Evolutionary conservation across 2,797 vertebrate genomes (phyloP).

Genomic region (Gallirallus australis): DNA sequence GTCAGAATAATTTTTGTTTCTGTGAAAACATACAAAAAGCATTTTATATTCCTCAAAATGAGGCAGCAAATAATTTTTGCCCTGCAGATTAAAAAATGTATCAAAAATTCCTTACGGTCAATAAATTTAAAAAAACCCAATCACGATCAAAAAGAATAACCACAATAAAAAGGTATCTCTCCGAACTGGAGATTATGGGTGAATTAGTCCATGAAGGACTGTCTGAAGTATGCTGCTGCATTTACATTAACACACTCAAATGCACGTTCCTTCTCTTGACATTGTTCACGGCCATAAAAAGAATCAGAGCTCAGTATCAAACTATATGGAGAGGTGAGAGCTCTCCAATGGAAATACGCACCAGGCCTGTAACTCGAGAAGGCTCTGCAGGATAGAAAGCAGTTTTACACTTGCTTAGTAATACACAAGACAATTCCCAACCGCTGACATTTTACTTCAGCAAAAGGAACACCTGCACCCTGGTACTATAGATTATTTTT

Average conservation of each 20-base stretch:
- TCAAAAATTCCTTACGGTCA: not conserved
- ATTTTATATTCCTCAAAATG: not conserved
- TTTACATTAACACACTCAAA: not conserved
- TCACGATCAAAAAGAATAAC: not conserved
- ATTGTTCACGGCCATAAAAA: not conserved
- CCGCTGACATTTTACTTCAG: not conserved
- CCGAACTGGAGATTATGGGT: not conserved
- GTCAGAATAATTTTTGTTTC: not conserved
- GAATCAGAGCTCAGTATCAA: not conserved
- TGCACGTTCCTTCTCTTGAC: not conserved
- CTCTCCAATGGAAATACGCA: not conserved
- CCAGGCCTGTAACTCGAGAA: not conserved
- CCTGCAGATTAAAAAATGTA: not conserved
- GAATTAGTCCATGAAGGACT: not conserved
- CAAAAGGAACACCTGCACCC: not conserved
- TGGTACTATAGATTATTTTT: not conserved
- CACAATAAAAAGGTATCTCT: not conserved
- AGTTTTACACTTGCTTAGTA: not conserved
- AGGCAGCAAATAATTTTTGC: not conserved
- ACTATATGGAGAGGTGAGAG: not conserved
- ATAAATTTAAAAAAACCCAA: no score
- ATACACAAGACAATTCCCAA: not conserved
- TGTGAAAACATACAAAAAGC: not conserved
- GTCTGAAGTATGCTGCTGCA: not conserved
- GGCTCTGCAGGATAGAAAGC: not conserved